Evolutionary conservation across 2,888 invertebrate species (phyloP).

Genomic region (Maniola hyperantus): DNA sequence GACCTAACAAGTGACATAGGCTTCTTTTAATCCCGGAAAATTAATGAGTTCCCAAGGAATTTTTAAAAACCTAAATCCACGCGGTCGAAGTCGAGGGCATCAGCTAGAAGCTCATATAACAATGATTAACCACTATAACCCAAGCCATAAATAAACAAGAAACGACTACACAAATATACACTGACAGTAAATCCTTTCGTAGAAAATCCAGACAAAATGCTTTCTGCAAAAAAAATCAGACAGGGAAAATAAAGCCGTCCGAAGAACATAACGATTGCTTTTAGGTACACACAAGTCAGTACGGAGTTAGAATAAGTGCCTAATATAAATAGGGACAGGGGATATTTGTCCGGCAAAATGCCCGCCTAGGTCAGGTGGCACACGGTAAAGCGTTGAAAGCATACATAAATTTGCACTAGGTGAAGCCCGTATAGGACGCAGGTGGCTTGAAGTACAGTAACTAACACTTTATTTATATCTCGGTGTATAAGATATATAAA

Average conservation of each 20-base stretch:
- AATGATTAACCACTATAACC: neutral
- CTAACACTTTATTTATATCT: conserved; percentile 34
- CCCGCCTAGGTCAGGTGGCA: conserved; percentile 79
- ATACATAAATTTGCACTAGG: conserved; percentile 77
- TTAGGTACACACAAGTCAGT: conserved; percentile 43
- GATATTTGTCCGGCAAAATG: conserved; percentile 73
- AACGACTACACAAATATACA: conserved; percentile 7
- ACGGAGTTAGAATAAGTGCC: conserved; percentile 59
- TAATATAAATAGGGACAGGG: conserved; percentile 68
- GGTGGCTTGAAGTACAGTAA: conserved; percentile 62
- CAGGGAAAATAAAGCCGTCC: conserved; percentile 35
- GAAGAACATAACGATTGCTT: conserved; percentile 40
- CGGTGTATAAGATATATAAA: conserved; percentile 24
- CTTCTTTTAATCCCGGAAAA: no score
- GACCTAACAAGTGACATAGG: no score
- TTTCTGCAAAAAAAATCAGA: conserved; percentile 32
- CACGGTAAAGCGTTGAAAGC: conserved; percentile 76
- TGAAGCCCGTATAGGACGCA: conserved; percentile 66
- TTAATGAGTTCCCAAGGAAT: no score
- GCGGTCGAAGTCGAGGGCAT: no score
- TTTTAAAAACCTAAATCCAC: no score
- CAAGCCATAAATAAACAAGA: conserved; percentile 8
- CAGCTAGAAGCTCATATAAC: neutral
- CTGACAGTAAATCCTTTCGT: conserved; percentile 16
- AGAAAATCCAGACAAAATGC: conserved; percentile 29